phyloP scores from a whole-genome alignment of 2,113 vertebrate species.

The Motacilla tschutschensis region DNA sequence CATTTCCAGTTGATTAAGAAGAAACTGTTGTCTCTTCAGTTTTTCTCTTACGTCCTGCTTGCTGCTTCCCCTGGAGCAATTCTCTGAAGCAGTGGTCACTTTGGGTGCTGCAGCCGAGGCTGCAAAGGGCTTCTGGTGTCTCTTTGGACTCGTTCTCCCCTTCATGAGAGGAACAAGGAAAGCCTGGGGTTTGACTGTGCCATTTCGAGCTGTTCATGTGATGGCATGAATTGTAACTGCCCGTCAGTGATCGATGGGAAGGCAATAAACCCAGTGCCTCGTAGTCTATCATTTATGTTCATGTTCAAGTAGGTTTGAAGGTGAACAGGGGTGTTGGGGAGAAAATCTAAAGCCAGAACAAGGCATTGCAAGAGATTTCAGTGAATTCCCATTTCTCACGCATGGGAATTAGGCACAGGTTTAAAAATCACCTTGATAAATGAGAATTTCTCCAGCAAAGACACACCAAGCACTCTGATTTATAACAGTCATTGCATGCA shows the following conservation, averaged over 20 bases:
- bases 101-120: background rate
- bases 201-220: background rate
- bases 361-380: conserved; percentile 17
- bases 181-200: background rate
- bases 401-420: conserved; percentile 11
- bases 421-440: conserved; percentile 50
- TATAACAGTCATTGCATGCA: conserved; percentile 31
- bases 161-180: background rate
- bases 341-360: conserved; percentile 25
- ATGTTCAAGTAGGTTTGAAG: conserved; percentile 40
- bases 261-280: background rate
- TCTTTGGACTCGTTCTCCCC: background rate
- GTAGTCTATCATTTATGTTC: background rate
- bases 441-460: conserved; percentile 13
- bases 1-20: conserved; percentile 60
- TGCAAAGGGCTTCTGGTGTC: background rate
- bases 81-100: background rate
- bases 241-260: background rate
- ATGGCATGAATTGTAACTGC: background rate
- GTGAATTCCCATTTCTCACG: background rate
- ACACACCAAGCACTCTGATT: conserved; percentile 22
- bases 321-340: background rate
- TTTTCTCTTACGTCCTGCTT: background rate
- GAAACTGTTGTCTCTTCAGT: conserved; percentile 40
- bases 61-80: background rate